Percentiles rank a stretch among this genome's conserved stretches.
These are phyloP conservation scores for Danio kyathit DNA, from an alignment of 2,797 vertebrate genomes.

Conservation along the genomic window DNA sequence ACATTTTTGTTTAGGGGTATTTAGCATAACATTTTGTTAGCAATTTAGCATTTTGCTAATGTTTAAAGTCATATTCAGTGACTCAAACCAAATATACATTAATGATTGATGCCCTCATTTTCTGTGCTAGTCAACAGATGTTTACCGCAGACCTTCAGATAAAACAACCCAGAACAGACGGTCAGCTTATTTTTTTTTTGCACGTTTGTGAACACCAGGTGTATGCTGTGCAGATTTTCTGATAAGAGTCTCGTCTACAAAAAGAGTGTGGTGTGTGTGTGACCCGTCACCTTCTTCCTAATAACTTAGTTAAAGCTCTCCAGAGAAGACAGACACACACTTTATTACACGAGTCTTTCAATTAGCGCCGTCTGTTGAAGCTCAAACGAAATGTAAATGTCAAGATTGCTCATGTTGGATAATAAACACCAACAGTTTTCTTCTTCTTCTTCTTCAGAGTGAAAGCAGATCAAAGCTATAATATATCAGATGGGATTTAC, in stretches of 20 bases:
- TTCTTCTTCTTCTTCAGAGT: constrained; percentile 29
- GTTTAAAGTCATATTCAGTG: no score
- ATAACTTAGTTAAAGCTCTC: constrained; percentile 48
- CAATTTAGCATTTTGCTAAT: no score
- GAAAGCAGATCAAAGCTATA: background rate
- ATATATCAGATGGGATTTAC: background rate
- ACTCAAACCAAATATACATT: no score
- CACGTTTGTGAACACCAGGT: constrained; percentile 2
- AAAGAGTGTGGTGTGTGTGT: background rate
- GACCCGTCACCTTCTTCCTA: constrained; percentile 37
- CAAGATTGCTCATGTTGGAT: background rate
- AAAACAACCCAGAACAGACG: constrained; percentile 1
- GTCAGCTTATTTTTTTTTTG: background rate
- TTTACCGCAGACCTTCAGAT: background rate
- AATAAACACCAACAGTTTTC: constrained; percentile 14
- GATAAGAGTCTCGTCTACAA: background rate
- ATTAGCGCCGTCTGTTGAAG: constrained; percentile 50
- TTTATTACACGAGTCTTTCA: constrained; percentile 25
- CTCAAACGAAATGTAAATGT: constrained; percentile 36
- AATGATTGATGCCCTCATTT: background rate
- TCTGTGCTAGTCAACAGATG: background rate
- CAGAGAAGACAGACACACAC: constrained; percentile 37
- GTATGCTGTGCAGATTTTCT: background rate
- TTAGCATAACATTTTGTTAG: no score
- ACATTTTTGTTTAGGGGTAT: no score